Evolutionary conservation across 2,888 invertebrate species (phyloP), one percentile per base, ranked within the genome.

Genomic region (Lapara coniferarum): DNA sequence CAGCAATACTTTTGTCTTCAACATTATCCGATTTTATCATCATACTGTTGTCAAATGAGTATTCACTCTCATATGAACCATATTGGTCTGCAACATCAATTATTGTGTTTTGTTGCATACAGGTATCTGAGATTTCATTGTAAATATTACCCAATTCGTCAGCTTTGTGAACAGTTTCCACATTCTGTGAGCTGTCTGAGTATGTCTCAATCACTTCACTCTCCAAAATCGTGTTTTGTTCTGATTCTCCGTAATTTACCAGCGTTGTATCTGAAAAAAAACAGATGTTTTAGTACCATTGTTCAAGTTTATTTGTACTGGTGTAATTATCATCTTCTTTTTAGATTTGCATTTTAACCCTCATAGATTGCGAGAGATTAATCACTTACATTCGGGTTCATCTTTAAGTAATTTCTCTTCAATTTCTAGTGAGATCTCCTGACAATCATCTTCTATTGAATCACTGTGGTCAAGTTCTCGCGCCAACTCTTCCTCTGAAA

Each of bases 401-500:
- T 94, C 94, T 84, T 91, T 94, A 2, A 94, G 79, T 37, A 94
- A 77, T 71, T 91, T 93, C 72, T 94, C 94, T 81, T 94, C 94
- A 69, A 90, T 87, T 81, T 94, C 94, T 69, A 93, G 76, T 2
- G 94, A 93, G 75, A 94, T 91, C 73, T 94, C 94, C 77, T 91
- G 91, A 19, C 88, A 87, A 77, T 93, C 93, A 46, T 93, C 94
- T 80, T 94, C 94, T 74, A 89, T 91, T 3, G 93, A 94, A 77
- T 94, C 94, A 77, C 93, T 94, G 70, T 94, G 94, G 55, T 94
- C 94, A 68, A 94, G 77, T 78, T 94, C 94, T 68, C 87, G 87
- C 16, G 87, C 92, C 66, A 94, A 76, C 75, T 93, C 94, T 70
- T 92, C 92, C 73, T 94, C 94, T 94, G 77, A 57, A 87, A 88